Conservation (phyloP, 2,888 invertebrate genomes). For the Eristalis tenax region DNA sequence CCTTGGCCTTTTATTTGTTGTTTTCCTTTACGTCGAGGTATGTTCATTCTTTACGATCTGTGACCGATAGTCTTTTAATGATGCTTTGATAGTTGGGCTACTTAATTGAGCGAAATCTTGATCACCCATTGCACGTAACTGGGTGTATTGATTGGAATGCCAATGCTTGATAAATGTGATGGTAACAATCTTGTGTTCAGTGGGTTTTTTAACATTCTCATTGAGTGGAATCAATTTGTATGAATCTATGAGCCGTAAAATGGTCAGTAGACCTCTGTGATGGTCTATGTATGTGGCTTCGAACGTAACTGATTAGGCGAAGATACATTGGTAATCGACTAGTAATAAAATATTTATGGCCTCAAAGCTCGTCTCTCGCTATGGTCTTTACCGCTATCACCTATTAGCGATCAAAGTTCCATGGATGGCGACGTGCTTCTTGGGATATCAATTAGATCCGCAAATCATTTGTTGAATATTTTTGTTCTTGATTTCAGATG, state of each 20-base stretch:
- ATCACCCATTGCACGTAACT: constrained; percentile 31
- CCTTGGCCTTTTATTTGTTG: constrained; percentile 29
- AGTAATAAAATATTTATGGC: background rate
- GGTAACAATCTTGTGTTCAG: background rate
- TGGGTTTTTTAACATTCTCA: constrained; percentile 1
- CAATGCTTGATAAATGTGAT: background rate
- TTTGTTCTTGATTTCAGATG: background rate
- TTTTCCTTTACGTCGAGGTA: background rate
- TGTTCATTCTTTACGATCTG: constrained; percentile 32
- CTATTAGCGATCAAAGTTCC: background rate
- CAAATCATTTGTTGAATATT: background rate
- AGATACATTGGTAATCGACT: constrained; percentile 1
- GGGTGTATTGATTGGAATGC: constrained; percentile 17
- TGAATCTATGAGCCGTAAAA: constrained; percentile 1
- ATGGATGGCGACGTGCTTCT: background rate
- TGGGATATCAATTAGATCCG: background rate
- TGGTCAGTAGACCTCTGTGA: background rate
- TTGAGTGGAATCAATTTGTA: constrained; percentile 18
- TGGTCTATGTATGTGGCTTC: background rate
- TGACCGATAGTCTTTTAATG: constrained; percentile 30
- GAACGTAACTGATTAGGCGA: constrained; percentile 1
- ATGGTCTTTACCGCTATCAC: constrained; percentile 1
- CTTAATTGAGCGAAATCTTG: constrained; percentile 14
- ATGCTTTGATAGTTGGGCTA: constrained; percentile 5
- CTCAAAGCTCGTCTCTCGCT: background rate